Base-by-base conservation (phyloP, 2,797 vertebrate species). In the Falco cherrug region DNA sequence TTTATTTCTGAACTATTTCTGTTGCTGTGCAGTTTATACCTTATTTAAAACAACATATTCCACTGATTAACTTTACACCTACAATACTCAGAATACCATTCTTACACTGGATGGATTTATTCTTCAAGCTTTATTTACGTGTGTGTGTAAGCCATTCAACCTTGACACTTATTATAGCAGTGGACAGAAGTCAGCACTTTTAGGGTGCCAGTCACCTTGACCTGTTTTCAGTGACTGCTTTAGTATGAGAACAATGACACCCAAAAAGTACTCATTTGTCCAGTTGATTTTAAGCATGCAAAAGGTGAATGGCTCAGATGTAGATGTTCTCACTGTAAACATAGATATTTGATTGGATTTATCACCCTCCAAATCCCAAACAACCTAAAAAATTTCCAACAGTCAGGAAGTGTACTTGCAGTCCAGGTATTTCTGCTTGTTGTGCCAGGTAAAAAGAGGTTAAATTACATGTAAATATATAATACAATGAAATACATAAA, bases 181-280 rank as follows among this genome's bases (percentile, higher is more conserved):
- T 29, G 53, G 50, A 81, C 21, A 77, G 21, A 75, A 94, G 77
- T 92, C 89, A 94, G 74, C 50, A 84, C 10, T 89, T 95, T 43
- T 16, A 54, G 47, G 26, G 24, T 48, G 48, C 17, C 35, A 69
- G 29, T 59, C 71, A 61, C 79, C 67, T 79, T 82, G 54, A 73
- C 84, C 25, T 73, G 16, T 37, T 84, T 90, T 59, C 56, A 73
- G 3, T 65, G 21, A 53, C 45, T 93, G 48, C 24, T 90, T 94
- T 84, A 77, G 18, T 48, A 39, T n/a, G 53, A 68, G 61, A 79
- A 48, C 5, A 73, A 89, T 73, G 53, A 54, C 4, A 9, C 26
- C 13, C 16, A 33, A 73, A 82, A 89, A 29, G 10, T 57, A 43
- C 10, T 79, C 10, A 29, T 79, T 79, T 78, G 18, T 79, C 78